These are phyloP conservation scores for Ophioninae sp. DNA, from an alignment of 2,888 invertebrate genomes.

Conservation along the genomic window DNA sequence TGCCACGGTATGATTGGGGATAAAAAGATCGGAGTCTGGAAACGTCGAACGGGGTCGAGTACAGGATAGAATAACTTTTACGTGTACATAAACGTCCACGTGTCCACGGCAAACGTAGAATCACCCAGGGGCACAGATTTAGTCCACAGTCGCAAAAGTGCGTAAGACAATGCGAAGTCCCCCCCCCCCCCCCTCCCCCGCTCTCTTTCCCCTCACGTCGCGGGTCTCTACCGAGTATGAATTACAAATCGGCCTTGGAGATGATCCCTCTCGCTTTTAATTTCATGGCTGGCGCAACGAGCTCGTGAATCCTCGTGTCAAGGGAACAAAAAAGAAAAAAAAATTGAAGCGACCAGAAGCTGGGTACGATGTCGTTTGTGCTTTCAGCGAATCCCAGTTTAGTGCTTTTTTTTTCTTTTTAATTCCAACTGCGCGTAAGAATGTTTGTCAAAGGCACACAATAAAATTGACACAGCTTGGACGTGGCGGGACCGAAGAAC, in stretches of 20 bases:
- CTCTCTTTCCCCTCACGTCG: background rate
- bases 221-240: conserved; percentile 59
- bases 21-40: background rate
- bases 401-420: conserved; percentile 15
- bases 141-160: conserved; percentile 47
- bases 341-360: background rate
- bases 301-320: conserved; percentile 26
- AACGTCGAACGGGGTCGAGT: background rate
- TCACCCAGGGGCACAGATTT: conserved; percentile 5
- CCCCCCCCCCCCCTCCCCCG: background rate
- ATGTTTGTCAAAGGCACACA: conserved; percentile 37
- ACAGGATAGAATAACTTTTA: conserved; percentile 9
- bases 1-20: background rate
- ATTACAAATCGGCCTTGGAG: conserved; percentile 65
- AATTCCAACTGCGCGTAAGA: background rate
- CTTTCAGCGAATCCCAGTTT: background rate
- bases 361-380: background rate
- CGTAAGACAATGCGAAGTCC: conserved; percentile 58
- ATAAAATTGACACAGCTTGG: conserved; percentile 42
- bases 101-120: background rate
- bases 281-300: conserved; percentile 35
- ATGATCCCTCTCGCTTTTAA: conserved; percentile 56
- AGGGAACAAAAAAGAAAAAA: conserved; percentile 7
- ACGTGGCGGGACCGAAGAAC: background rate
- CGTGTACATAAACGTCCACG: background rate